These are phyloP conservation scores for Caenorhabditis sp. DNA, from an alignment of 2,888 invertebrate genomes.

Conservation along the genomic window DNA sequence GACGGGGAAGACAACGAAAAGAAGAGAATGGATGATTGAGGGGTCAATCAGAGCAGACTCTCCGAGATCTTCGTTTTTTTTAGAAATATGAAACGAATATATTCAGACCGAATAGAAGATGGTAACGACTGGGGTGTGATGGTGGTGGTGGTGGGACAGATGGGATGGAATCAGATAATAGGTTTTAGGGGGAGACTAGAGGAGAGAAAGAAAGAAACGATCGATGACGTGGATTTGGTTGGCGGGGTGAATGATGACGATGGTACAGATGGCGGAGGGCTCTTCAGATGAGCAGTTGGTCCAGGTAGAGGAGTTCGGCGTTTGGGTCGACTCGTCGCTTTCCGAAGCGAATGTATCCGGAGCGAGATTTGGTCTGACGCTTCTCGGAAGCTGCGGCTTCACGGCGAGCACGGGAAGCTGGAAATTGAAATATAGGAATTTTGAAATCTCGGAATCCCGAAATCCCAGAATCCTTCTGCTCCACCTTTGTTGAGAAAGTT, in stretches of 20 bases:
- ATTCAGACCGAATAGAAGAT: slow-evolving; percentile 25
- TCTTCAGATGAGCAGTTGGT: slow-evolving; percentile 66
- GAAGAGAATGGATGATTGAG: slow-evolving; percentile 27
- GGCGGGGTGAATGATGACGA: slow-evolving; percentile 6
- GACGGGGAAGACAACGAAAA: slow-evolving; percentile 12
- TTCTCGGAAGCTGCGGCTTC: slow-evolving; percentile 53
- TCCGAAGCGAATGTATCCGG: slow-evolving; percentile 69
- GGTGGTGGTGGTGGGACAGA: not conserved
- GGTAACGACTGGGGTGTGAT: slow-evolving; percentile 27
- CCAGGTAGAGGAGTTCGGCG: slow-evolving; percentile 68
- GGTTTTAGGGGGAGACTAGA: slow-evolving; percentile 34
- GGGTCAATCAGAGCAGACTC: slow-evolving; percentile 9
- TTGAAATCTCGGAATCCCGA: too few relatives aligned
- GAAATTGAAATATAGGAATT: too few relatives aligned
- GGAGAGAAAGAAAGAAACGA: slow-evolving; percentile 38
- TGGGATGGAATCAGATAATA: slow-evolving; percentile 7
- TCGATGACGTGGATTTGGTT: slow-evolving; percentile 31
- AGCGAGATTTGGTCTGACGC: slow-evolving; percentile 60
- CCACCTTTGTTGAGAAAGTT: too few relatives aligned
- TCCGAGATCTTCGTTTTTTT: slow-evolving; percentile 53
- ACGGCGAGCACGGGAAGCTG: slow-evolving; percentile 45
- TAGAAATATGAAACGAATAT: slow-evolving; percentile 55
- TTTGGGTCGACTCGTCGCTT: slow-evolving; percentile 67
- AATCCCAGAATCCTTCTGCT: too few relatives aligned
- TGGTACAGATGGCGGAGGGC: not conserved